Conservation (phyloP, 2,113 vertebrate genomes). For the Lampris megalopsis region DNA sequence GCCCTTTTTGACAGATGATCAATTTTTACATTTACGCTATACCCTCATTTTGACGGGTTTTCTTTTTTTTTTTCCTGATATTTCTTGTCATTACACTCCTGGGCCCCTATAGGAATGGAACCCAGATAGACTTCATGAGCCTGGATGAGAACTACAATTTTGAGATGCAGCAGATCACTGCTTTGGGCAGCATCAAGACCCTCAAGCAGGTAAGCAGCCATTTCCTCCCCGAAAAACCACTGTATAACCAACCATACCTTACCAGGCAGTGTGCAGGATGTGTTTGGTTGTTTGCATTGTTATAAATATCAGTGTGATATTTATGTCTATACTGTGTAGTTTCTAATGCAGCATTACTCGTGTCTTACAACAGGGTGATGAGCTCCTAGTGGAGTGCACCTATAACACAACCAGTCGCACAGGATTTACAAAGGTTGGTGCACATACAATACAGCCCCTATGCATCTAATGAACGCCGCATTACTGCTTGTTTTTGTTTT, state of each 20-base stretch:
- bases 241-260: too few species aligned
- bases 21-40: not conserved
- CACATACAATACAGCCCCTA: not conserved
- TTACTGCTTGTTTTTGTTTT: too few species aligned
- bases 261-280: not conserved
- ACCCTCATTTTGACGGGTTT: not conserved
- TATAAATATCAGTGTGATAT: too few species aligned
- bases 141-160: constrained; percentile 85
- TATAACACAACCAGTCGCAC: constrained; percentile 69
- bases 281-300: not conserved
- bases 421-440: constrained; percentile 55
- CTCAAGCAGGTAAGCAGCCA: constrained; percentile 73
- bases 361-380: constrained; percentile 68
- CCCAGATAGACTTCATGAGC: constrained; percentile 81
- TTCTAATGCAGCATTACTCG: not conserved
- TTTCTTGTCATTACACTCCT: not conserved
- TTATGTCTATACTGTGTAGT: too few species aligned
- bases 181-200: constrained; percentile 70
- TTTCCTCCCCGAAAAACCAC: not conserved
- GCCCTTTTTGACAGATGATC: too few species aligned
- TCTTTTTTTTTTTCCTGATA: not conserved
- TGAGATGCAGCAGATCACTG: constrained; percentile 79
- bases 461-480: too few species aligned
- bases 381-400: constrained; percentile 78
- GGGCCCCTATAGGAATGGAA: constrained; percentile 74